phyloP scores from a whole-genome alignment of 2,113 vertebrate genomes.

The Gambusia holbrooki region DNA sequence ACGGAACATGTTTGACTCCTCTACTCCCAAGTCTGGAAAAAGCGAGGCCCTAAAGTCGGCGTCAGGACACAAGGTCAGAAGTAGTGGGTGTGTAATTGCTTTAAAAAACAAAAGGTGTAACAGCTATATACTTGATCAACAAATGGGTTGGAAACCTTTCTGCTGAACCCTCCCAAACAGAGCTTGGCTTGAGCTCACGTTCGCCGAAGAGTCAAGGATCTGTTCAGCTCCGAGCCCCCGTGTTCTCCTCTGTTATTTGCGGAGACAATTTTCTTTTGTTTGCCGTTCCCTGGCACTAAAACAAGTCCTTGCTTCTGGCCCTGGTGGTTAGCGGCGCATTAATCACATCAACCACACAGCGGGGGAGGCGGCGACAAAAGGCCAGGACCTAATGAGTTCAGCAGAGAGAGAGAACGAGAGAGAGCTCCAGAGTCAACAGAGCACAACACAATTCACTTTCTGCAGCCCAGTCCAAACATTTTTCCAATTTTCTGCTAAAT shows the following conservation, averaged over 20 bases:
- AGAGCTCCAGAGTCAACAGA: slow-evolving; percentile 37
- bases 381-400: slow-evolving; percentile 71
- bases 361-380: slow-evolving; percentile 58
- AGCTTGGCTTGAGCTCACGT: slow-evolving; percentile 25
- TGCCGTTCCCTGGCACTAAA: slow-evolving; percentile 65
- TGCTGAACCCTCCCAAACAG: slow-evolving; percentile 43
- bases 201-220: slow-evolving; percentile 44
- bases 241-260: slow-evolving; percentile 48
- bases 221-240: slow-evolving; percentile 32
- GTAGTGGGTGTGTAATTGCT: slow-evolving; percentile 65
- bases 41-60: slow-evolving; percentile 46
- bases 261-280: slow-evolving; percentile 70
- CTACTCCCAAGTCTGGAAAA: slow-evolving; percentile 35
- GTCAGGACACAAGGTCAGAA: slow-evolving; percentile 58
- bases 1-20: slow-evolving; percentile 53
- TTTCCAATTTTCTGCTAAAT: slow-evolving; percentile 63
- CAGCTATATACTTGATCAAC: slow-evolving; percentile 37
- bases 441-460: slow-evolving; percentile 42
- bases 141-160: slow-evolving; percentile 53
- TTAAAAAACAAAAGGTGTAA: slow-evolving; percentile 52
- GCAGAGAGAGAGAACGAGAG: slow-evolving; percentile 55
- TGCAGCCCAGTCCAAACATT: slow-evolving; percentile 51
- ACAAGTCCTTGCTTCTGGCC: slow-evolving; percentile 60
- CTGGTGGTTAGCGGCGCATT: slow-evolving; percentile 66
- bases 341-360: slow-evolving; percentile 68